Conservation (phyloP, 2,797 vertebrate genomes). For the Adelosebastes latens region DNA sequence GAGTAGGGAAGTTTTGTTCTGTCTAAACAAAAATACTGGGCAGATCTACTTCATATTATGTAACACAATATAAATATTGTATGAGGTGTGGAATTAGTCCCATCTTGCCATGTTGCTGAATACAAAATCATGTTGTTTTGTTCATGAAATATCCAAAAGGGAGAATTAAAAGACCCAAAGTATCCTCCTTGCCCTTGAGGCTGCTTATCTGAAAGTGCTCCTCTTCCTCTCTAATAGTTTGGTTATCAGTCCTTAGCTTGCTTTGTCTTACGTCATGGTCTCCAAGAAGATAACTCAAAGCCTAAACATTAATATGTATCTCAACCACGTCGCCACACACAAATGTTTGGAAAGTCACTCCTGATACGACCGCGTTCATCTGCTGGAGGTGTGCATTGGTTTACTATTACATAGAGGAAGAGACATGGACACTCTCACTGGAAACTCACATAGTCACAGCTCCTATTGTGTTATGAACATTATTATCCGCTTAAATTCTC, state of each 20-base stretch:
- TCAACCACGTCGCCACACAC: background rate
- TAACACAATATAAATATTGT: constrained; percentile 10
- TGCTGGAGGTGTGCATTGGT: background rate
- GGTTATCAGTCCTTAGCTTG: background rate
- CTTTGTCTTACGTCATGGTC: background rate
- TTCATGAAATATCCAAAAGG: constrained; percentile 20
- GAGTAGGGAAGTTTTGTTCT: no score
- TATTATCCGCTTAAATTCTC: background rate
- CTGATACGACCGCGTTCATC: background rate
- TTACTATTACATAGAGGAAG: background rate
- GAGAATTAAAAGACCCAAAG: background rate
- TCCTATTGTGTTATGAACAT: background rate
- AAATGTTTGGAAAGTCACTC: background rate
- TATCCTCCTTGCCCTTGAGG: constrained; percentile 1
- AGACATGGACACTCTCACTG: background rate
- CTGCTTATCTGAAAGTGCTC: constrained; percentile 11
- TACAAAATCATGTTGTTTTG: background rate
- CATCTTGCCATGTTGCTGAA: background rate
- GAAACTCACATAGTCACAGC: background rate
- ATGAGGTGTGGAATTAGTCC: background rate
- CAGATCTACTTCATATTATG: background rate
- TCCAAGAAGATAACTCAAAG: background rate
- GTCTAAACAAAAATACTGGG: background rate
- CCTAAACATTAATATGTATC: constrained; percentile 12
- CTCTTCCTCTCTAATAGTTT: background rate